Conservation (phyloP, 2,888 invertebrate species). For the Meganola albula region DNA sequence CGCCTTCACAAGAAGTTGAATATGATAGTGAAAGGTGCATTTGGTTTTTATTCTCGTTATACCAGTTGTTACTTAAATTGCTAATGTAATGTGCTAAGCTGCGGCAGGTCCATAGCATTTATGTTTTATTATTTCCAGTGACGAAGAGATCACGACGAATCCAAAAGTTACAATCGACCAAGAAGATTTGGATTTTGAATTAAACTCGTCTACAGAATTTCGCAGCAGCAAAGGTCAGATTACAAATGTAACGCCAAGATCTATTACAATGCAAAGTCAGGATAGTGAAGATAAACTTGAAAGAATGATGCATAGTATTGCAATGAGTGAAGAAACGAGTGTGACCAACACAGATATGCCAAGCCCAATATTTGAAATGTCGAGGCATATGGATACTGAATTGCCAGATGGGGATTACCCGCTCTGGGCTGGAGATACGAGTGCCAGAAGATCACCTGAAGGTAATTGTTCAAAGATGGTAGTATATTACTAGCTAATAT, state of each 20-base stretch:
- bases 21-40: constrained; percentile 59
- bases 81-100: no score
- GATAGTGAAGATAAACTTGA: constrained; percentile 33
- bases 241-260: constrained; percentile 10
- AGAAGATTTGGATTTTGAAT: constrained; percentile 83
- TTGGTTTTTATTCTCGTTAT: no score
- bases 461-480: no score
- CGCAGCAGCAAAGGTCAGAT: constrained; percentile 1
- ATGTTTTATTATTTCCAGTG: constrained; percentile 59
- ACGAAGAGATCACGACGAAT: constrained; percentile 82
- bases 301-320: constrained; percentile 33
- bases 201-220: constrained; percentile 28
- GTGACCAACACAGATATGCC: constrained; percentile 33
- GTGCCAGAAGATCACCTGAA: constrained; percentile 86
- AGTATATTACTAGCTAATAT: no score
- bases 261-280: constrained; percentile 14
- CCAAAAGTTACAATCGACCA: constrained; percentile 90
- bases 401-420: constrained; percentile 50
- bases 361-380: constrained; percentile 55
- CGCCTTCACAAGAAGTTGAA: constrained; percentile 36
- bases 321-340: constrained; percentile 31
- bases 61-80: no score
- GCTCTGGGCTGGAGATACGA: constrained; percentile 82
- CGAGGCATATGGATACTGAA: constrained; percentile 32
- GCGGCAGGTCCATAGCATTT: no score